phyloP scores from a whole-genome alignment of 1,140 invertebrate species.

The Ooceraea biroi region DNA sequence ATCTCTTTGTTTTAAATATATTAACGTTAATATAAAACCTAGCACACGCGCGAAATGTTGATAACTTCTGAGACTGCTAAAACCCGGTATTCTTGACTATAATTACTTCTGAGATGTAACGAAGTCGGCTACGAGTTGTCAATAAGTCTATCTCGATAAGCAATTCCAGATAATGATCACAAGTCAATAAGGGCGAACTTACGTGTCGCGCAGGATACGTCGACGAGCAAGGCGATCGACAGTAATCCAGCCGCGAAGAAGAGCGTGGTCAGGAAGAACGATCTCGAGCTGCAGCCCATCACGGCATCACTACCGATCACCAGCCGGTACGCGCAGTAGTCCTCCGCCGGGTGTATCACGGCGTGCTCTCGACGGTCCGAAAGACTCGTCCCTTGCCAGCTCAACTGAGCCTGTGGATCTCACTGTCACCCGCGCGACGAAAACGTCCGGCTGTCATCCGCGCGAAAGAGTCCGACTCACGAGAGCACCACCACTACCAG shows the following conservation, averaged over 20 bases:
- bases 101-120: too few relatives aligned
- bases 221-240: conserved; percentile 76
- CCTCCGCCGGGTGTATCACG: conserved; percentile 59
- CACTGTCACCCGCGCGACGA: conserved; percentile 66
- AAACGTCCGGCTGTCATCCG: conserved; percentile 68
- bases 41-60: too few relatives aligned
- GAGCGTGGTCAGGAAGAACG: conserved; percentile 82
- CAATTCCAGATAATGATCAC: background rate
- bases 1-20: too few relatives aligned
- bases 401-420: conserved; percentile 45
- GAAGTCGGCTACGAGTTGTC: background rate
- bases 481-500: conserved; percentile 8
- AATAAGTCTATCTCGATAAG: background rate
- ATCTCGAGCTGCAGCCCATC: conserved; percentile 84
- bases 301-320: conserved; percentile 84
- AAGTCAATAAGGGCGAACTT: conserved; percentile 66
- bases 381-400: conserved; percentile 67
- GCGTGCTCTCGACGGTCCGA: conserved; percentile 49
- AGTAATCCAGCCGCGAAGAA: conserved; percentile 82
- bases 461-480: conserved; percentile 54
- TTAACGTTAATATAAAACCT: too few relatives aligned
- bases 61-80: too few relatives aligned
- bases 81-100: too few relatives aligned
- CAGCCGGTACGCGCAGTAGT: conserved; percentile 70
- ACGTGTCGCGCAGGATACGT: conserved; percentile 80